phyloP scores from a whole-genome alignment of 2,113 vertebrate genomes.

The Melierax canorus region DNA sequence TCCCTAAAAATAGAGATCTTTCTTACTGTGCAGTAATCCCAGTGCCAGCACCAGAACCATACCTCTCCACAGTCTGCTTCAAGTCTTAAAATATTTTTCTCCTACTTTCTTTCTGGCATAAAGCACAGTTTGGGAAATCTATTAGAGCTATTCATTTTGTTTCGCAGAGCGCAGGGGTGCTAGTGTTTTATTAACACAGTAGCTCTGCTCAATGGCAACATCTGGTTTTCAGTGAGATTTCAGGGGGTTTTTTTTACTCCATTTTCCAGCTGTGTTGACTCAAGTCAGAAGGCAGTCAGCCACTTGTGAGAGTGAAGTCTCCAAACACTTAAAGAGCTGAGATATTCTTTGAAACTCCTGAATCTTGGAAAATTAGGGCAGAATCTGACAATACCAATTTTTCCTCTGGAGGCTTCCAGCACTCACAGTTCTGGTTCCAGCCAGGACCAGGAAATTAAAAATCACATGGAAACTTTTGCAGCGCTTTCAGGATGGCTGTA shows the following conservation, averaged over 20 bases:
- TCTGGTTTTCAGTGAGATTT: slow-evolving; percentile 46
- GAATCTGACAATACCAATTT: slow-evolving; percentile 56
- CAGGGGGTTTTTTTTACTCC: not conserved
- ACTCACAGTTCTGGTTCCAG: slow-evolving; percentile 7
- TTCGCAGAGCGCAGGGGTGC: not conserved
- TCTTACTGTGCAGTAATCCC: not conserved
- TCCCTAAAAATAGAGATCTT: not conserved
- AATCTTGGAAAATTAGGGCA: slow-evolving; percentile 49
- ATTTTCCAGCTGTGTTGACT: slow-evolving; percentile 58
- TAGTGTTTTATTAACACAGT: slow-evolving; percentile 42
- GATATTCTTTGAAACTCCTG: slow-evolving; percentile 32
- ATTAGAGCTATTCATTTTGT: slow-evolving; percentile 1
- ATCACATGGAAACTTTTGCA: not conserved
- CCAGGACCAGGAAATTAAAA: slow-evolving; percentile 55
- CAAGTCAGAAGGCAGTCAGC: slow-evolving; percentile 31
- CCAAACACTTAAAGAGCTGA: slow-evolving; percentile 33
- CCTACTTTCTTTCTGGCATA: not conserved
- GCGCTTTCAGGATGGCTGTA: not conserved
- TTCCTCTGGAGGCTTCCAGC: not conserved
- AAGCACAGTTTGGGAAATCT: slow-evolving; percentile 11
- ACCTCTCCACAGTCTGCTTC: not conserved
- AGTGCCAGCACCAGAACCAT: not conserved
- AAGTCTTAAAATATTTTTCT: not conserved
- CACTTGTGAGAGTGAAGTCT: slow-evolving; percentile 25
- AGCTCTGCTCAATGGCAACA: slow-evolving; percentile 46